Percentiles rank a stretch among this genome's conserved stretches.
Evolutionary conservation across 1,140 invertebrate genomes (phyloP).

Genomic region (Doryteuthis pealeii): DNA sequence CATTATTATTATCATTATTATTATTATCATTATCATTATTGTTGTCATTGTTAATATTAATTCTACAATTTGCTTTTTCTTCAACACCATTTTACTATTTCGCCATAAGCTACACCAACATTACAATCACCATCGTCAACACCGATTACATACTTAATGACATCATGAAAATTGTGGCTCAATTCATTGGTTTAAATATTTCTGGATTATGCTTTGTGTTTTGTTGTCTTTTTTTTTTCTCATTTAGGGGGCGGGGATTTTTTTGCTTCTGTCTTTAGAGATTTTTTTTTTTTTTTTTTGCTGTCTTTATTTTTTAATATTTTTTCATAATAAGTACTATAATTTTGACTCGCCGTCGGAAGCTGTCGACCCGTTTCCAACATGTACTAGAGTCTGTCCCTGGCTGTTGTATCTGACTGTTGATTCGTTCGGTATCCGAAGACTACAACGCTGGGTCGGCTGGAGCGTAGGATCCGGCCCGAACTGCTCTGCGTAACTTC

Average conservation of each 20-base stretch:
- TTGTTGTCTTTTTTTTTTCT: no score
- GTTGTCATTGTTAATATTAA: no score
- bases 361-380: slow-evolving; percentile 49
- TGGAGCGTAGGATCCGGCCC: slow-evolving; percentile 37
- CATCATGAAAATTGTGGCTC: no score
- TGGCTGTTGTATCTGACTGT: slow-evolving; percentile 55
- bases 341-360: slow-evolving; percentile 32
- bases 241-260: background rate
- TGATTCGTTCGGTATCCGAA: slow-evolving; percentile 46
- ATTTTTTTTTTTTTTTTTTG: background rate
- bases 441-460: slow-evolving; percentile 43
- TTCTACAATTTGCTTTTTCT: no score
- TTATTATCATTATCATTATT: no score
- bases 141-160: no score
- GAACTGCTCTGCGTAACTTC: slow-evolving; percentile 62
- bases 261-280: slow-evolving; percentile 2
- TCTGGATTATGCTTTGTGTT: no score
- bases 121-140: no score
- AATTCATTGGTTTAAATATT: no score
- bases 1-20: no score
- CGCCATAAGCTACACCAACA: no score
- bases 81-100: no score
- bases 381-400: slow-evolving; percentile 49
- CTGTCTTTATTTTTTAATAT: background rate
- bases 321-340: slow-evolving; percentile 10